A percentile compares a stretch with the other conserved stretches of the same genome.
phyloP scores from a whole-genome alignment of 2,797 vertebrate genomes.

The Artibeus jamaicensis region DNA sequence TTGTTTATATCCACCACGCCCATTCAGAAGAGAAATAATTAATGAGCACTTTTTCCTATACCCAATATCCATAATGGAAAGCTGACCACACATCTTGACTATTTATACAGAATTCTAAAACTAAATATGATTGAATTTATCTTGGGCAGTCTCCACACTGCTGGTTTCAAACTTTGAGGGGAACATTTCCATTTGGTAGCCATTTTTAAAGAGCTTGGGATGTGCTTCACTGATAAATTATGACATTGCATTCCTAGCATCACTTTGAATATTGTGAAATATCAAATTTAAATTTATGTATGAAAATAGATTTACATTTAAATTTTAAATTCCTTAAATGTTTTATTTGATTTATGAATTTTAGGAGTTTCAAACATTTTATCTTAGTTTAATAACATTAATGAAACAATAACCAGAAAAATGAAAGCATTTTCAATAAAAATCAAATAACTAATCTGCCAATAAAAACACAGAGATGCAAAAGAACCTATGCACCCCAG shows the following conservation, averaged over 20 bases:
- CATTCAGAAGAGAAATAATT: neutral
- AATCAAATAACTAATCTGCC: neutral
- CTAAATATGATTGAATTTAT: neutral
- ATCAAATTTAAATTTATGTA: neutral
- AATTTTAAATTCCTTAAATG: neutral
- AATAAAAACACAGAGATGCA: neutral
- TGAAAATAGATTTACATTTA: neutral
- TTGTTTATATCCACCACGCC: neutral
- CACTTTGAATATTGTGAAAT: neutral
- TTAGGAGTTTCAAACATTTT: neutral
- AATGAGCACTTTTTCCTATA: neutral
- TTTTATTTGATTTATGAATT: neutral
- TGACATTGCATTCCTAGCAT: neutral
- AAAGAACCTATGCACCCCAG: too few species aligned
- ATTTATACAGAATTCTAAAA: neutral
- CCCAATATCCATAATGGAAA: neutral
- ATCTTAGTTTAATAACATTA: neutral
- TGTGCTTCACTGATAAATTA: neutral
- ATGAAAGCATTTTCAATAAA: neutral
- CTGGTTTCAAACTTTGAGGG: neutral
- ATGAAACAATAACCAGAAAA: neutral
- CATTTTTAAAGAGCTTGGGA: neutral
- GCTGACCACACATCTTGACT: neutral
- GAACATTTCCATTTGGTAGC: neutral
- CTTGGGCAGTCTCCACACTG: neutral